Evolutionary conservation across 2,797 vertebrate genomes (phyloP), one percentile per base, ranked within the genome.

Genomic region (Pagetopsis macropterus): DNA sequence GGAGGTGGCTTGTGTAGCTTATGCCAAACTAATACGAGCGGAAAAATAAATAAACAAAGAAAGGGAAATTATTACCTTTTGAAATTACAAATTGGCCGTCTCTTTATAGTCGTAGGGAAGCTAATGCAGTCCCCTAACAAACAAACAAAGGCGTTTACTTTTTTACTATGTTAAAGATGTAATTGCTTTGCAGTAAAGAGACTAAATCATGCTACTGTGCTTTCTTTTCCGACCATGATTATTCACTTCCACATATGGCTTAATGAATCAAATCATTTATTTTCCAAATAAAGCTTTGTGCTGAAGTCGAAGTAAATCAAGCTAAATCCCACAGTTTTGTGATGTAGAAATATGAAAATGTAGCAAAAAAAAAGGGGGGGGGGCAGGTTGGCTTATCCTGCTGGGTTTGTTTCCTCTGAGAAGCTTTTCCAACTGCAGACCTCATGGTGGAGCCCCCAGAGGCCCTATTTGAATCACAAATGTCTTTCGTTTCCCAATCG

Each of bases 401-500:
- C 62, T 40, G 50, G 52, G 74, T 87, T 87, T 85, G 82, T 91
- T 83, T 85, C 87, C 78, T 84, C 81, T 87, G 70, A 82, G 88
- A 88, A 82, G 72, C 82, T 85, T 90, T 89, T 52, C 83, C 68
- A 73, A 69, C 75, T 72, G 71, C 66, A 72, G 81, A 78, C 83
- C 82, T 89, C 76, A 75, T 80, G 81, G 72, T 72, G 59, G 75
- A 88, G 84, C 72, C 84, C 74, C 75, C 84, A 81, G 58, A 86
- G 78, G 48, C 82, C 84, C 75, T 23, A 92, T 92, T 93, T 93
- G 90, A 92, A 93, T 91, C 86, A 91, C 92, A 93, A 93, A 91
- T 86, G 84, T 88, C 84, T 86, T 81, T 88, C 63, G 65, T 77
- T 89, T 87, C 84, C 79, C 78, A 85, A 76, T 91, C 82, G 67